Base-by-base conservation (phyloP, 2,797 vertebrate genomes). In the Calcarius lapponicus region DNA sequence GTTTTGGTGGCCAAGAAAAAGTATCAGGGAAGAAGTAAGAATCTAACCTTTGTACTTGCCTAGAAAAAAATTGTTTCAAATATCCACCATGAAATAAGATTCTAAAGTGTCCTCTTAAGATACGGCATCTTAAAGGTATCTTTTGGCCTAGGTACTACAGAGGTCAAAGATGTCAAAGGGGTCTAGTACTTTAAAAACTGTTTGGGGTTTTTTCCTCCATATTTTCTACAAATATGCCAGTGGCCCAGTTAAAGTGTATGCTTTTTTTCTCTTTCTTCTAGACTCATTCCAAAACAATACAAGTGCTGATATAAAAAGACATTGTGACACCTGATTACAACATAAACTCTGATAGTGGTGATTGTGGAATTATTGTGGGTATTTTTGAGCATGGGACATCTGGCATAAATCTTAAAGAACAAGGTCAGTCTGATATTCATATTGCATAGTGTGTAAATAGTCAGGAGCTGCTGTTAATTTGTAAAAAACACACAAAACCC, bases 351-450 rank as follows among this genome's bases (percentile, higher is more conserved):
- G 28, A 74, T 64, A 50, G 62, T 54, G 29, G 43, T 90, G n/a
- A 51, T 50, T 65, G 66, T 81, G 79, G 40, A 79, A 73, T 88
- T 80, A 80, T 28, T 11, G 22, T 51, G 61, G 74, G 80, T 90
- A 57, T 90, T 96, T 94, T 82, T 85, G 48, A 82, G 81, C 24
- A 62, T 2, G 4, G 61, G 87, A 81, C 62, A 93, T 80, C 75
- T 94, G 75, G 40, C 50, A 64, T 60, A 86, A 73, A 86, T 92
- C 65, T 87, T 85, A 47, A 86, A 78, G 80, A 94, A 70, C 48
- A 54, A 57, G 72, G 80, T 95, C 50, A 6, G 32, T 83, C 56
- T 91, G 80, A 71, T n/a, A 31, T 57, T 50, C 4, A 4, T 73
- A 74, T 78, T 94, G 42, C 28, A 75, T 38, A 25, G n/a, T 13